Conservation (phyloP, 2,888 invertebrate genomes). For the Netelia melanura region DNA sequence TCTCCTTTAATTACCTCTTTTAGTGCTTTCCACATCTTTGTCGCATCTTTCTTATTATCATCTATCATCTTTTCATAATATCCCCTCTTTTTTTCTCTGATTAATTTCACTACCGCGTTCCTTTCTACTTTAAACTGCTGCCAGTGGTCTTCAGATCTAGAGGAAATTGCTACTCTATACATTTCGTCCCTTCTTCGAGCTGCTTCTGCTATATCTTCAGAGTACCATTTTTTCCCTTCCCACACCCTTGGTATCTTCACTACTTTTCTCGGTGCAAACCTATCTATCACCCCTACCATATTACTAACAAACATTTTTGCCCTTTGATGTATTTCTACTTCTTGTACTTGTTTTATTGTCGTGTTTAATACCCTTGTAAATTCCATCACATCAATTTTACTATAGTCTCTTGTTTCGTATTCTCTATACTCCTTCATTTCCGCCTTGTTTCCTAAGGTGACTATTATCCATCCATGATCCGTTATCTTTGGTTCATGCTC, state of each 20-base stretch:
- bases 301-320: conserved; percentile 22
- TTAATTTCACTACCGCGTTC: conserved; percentile 46
- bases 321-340: not conserved
- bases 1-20: conserved; percentile 51
- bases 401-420: not conserved
- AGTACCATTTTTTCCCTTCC: conserved; percentile 32
- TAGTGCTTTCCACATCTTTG: conserved; percentile 49
- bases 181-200: conserved; percentile 34
- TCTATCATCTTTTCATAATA: conserved; percentile 37
- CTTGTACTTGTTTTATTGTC: not conserved
- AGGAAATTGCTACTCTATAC: conserved; percentile 21
- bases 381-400: not conserved
- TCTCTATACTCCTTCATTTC: not conserved
- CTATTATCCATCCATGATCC: conserved; percentile 25
- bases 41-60: conserved; percentile 38
- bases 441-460: conserved; percentile 2
- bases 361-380: not conserved
- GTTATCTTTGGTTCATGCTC: not conserved
- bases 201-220: conserved; percentile 27
- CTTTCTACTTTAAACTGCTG: conserved; percentile 43
- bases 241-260: not conserved
- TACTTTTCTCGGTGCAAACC: conserved; percentile 19
- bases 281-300: not conserved
- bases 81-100: conserved; percentile 31
- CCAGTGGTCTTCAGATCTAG: not conserved